Base-by-base conservation (phyloP, 2,113 vertebrate species). In the Charina bottae region DNA sequence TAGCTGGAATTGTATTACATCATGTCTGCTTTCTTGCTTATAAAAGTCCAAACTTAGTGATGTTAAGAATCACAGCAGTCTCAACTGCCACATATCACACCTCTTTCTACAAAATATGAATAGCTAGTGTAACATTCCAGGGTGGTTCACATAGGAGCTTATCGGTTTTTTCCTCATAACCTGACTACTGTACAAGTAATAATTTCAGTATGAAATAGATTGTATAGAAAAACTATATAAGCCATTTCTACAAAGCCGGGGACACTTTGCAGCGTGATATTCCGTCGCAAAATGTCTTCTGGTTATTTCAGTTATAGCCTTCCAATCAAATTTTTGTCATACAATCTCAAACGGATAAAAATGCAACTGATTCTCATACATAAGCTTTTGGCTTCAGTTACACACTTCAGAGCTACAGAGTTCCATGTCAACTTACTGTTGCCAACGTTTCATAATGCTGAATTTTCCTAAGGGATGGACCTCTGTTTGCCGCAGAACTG, bases 1-100 rank as follows among this genome's bases (percentile, higher is more conserved):
- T 68, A 37, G 7, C n/a, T 85, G 46, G 46, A 91, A 86, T 37
- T 37, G 46, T 91, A 87, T 91, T 23, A 59, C 24, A 90, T 90
- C 37, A 84, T 49, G 28, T 55, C 53, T 91, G 59, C 56, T 87
- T 85, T 87, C 19, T 24, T 87, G 49, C 12, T 55, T 64, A 87
- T 8, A 68, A 89, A 78, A 89, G n/a, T 64, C 28, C 23, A 28
- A 49, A 17, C 17, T 89, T 55, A 78, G 6, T 17, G 26, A 46
- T 37, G 23, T 58, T 46, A 83, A 37, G 28, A 83, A 46, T 3
- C 72, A 83, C 24, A 59, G 7, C 23, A 83, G 10, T 46, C 72
- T 83, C 11, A 83, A 59, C 17, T 68, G 42, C 60, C 88, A 89
- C 46, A 68, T 4, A 72, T 23, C 17, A 49, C 62, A 89, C 9